These are phyloP conservation scores for Chlorospingus flavigularis DNA, from an alignment of 2,797 vertebrate genomes.

Conservation along the genomic window DNA sequence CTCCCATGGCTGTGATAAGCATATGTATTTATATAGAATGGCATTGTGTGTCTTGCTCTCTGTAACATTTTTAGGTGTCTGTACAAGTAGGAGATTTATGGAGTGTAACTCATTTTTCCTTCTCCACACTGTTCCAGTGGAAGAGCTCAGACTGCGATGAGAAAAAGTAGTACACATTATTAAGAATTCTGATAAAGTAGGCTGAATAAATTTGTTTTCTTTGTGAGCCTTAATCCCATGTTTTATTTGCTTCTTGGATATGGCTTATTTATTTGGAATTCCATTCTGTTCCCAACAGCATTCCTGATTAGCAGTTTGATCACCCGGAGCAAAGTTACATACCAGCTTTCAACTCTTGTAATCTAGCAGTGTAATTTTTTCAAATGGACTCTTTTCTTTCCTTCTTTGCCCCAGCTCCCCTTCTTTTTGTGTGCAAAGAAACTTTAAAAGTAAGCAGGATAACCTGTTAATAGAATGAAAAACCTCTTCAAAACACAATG, in stretches of 20 bases:
- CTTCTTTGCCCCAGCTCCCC: not conserved
- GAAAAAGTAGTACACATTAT: slow-evolving; percentile 47
- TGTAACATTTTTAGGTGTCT: slow-evolving; percentile 13
- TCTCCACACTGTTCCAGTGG: slow-evolving; percentile 17
- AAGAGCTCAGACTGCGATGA: slow-evolving; percentile 59
- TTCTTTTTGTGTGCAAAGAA: slow-evolving; percentile 42
- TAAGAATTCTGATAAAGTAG: slow-evolving; percentile 76
- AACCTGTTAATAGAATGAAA: slow-evolving; percentile 17
- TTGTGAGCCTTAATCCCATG: slow-evolving; percentile 75
- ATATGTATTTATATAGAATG: not conserved
- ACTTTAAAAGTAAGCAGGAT: slow-evolving; percentile 34
- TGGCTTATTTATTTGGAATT: slow-evolving; percentile 79
- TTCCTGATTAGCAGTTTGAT: slow-evolving; percentile 74
- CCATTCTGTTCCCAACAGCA: slow-evolving; percentile 73
- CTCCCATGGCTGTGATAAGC: not conserved
- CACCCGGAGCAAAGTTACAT: slow-evolving; percentile 69
- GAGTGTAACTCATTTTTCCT: slow-evolving; percentile 47
- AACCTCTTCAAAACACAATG: not conserved
- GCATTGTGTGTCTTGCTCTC: not conserved
- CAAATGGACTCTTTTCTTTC: slow-evolving; percentile 44
- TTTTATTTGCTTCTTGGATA: slow-evolving; percentile 74
- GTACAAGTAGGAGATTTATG: slow-evolving; percentile 8
- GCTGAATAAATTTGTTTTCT: slow-evolving; percentile 74
- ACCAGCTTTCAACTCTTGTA: slow-evolving; percentile 67
- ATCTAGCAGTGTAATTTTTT: slow-evolving; percentile 50